Evolutionary conservation across 2,888 invertebrate species (phyloP).

Genomic region (Stenolophus ochropezus): DNA sequence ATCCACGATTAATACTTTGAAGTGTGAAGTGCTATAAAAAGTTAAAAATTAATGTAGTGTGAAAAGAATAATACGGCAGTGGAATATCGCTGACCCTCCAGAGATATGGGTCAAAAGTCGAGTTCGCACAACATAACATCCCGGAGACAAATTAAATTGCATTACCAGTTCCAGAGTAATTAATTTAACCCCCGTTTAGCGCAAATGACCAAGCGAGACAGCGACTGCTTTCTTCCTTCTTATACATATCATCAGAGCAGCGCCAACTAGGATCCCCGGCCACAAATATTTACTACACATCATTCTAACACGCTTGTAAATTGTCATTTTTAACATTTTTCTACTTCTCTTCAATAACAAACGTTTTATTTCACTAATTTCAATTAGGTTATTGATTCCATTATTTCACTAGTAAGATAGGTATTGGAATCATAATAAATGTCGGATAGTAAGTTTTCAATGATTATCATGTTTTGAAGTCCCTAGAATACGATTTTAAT

Average conservation of each 20-base stretch:
- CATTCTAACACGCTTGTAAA: no score
- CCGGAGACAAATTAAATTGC: slow-evolving; percentile 6
- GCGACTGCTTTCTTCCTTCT: slow-evolving; percentile 2
- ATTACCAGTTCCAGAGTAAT: slow-evolving; percentile 25
- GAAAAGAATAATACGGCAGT: background rate
- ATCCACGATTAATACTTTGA: background rate
- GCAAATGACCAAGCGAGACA: slow-evolving; percentile 26
- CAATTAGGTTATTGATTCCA: no score
- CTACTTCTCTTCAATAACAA: no score
- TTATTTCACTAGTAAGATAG: no score
- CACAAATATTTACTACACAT: no score
- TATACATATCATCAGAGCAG: slow-evolving; percentile 10
- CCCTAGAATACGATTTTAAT: no score
- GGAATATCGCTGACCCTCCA: background rate
- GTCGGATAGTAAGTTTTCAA: no score
- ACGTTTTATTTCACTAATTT: no score
- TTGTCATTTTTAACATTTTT: no score
- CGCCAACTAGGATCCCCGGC: no score
- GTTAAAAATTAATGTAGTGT: slow-evolving; percentile 10
- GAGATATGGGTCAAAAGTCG: slow-evolving; percentile 14
- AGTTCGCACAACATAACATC: background rate
- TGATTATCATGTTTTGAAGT: no score
- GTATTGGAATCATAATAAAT: no score
- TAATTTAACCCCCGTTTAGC: slow-evolving; percentile 45
- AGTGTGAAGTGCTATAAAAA: background rate